Evolutionary conservation across 1,140 invertebrate genomes (phyloP).

Genomic region (Apis dorsata): DNA sequence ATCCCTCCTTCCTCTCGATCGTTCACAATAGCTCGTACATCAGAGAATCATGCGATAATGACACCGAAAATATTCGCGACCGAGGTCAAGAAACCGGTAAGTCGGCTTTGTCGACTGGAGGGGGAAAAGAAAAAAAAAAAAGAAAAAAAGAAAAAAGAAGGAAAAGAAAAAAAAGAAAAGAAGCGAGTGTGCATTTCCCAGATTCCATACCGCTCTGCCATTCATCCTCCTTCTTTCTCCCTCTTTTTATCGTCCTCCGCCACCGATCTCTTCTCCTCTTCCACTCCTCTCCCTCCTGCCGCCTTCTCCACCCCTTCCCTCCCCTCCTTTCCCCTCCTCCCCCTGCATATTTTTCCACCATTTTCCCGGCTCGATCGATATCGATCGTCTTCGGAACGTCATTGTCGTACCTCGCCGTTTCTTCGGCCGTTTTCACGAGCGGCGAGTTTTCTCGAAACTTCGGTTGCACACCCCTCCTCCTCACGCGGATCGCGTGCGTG

Average conservation of each 20-base stretch:
- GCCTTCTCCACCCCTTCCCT: too few relatives aligned
- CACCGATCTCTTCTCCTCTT: background rate
- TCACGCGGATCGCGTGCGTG: too few relatives aligned
- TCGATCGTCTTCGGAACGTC: background rate
- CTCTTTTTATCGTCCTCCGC: conserved; percentile 42
- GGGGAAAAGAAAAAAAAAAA: too few relatives aligned
- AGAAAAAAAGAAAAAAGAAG: too few relatives aligned
- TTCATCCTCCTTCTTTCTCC: conserved; percentile 38
- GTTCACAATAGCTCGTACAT: background rate
- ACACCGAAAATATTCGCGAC: conserved; percentile 45
- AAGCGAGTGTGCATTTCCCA: conserved; percentile 33
- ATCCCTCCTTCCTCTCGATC: background rate
- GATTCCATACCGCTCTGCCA: conserved; percentile 40
- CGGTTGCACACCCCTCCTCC: background rate
- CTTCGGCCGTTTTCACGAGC: background rate
- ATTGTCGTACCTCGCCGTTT: too few relatives aligned
- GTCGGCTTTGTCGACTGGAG: conserved; percentile 10
- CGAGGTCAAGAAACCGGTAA: conserved; percentile 49
- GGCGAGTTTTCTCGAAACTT: background rate
- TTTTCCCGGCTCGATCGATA: background rate
- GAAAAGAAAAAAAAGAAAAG: background rate
- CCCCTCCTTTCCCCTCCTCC: too few relatives aligned
- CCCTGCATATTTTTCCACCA: background rate
- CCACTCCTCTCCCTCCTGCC: background rate
- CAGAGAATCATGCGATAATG: conserved; percentile 19